Conservation (phyloP, 2,888 invertebrate genomes). For the Belgica antarctica region DNA sequence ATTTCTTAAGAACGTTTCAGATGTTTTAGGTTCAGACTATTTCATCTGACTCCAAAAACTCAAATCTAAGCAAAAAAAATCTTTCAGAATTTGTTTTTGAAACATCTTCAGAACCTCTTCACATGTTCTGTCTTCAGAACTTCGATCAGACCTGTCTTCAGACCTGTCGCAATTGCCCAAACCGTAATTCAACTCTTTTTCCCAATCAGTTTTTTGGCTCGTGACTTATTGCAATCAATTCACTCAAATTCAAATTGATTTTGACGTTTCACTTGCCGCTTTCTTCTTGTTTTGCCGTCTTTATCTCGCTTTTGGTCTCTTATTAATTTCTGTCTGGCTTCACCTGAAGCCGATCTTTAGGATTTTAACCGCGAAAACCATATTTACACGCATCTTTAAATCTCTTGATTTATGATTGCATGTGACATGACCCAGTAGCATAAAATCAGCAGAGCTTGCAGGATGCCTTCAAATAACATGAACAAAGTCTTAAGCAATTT, state of each 20-base stretch:
- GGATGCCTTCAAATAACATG: slow-evolving; percentile 11
- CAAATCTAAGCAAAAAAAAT: too few relatives aligned
- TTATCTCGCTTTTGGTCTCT: slow-evolving; percentile 4
- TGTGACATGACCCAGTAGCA: slow-evolving; percentile 44
- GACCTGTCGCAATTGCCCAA: too few relatives aligned
- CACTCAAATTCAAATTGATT: slow-evolving; percentile 36
- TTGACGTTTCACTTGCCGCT: slow-evolving; percentile 41
- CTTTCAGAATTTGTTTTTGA: too few relatives aligned
- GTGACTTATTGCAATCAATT: slow-evolving; percentile 42
- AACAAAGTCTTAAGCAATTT: neutral
- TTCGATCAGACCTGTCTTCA: too few relatives aligned
- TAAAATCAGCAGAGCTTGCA: slow-evolving; percentile 24
- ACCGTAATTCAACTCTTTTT: too few relatives aligned
- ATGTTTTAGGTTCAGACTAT: too few relatives aligned
- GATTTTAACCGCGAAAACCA: slow-evolving; percentile 42
- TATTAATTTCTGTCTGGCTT: slow-evolving; percentile 1
- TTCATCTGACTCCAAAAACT: too few relatives aligned
- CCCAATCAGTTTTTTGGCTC: too few relatives aligned
- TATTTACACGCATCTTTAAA: slow-evolving; percentile 41
- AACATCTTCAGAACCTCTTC: too few relatives aligned
- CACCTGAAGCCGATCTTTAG: slow-evolving; percentile 11
- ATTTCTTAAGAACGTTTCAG: too few relatives aligned
- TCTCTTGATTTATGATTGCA: slow-evolving; percentile 40
- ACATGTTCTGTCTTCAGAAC: too few relatives aligned
- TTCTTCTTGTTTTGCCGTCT: neutral